phyloP scores from a whole-genome alignment of 2,888 invertebrate genomes.

The Drosophila parthenogenetica region DNA sequence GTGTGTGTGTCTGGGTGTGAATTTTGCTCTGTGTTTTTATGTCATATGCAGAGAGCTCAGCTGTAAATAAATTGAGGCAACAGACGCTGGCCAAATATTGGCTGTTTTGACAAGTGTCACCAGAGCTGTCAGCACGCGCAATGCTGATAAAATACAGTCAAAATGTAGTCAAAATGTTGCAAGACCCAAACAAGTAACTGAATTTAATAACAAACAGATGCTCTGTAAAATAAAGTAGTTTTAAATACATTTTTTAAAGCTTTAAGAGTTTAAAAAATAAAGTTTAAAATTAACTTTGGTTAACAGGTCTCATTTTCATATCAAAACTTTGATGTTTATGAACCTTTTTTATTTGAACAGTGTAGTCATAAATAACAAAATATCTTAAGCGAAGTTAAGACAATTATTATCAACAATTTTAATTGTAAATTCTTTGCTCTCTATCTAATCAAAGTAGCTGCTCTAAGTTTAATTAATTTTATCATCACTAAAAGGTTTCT shows the following conservation, averaged over 20 bases:
- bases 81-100: constrained; percentile 44
- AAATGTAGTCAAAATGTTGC: constrained; percentile 22
- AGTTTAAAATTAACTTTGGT: no score
- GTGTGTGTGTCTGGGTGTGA: constrained; percentile 3
- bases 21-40: constrained; percentile 12
- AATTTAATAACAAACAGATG: constrained; percentile 22
- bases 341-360: no score
- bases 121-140: constrained; percentile 68
- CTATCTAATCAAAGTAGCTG: constrained; percentile 35
- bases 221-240: constrained; percentile 14
- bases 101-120: constrained; percentile 76
- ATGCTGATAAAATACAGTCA: constrained; percentile 50
- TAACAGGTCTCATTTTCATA: no score
- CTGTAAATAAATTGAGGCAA: constrained; percentile 57
- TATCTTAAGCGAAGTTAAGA: not conserved
- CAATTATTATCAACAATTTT: constrained; percentile 11
- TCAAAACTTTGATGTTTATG: no score
- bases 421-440: constrained; percentile 17
- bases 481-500: constrained; percentile 8
- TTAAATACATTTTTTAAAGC: not conserved
- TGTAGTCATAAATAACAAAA: not conserved
- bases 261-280: not conserved
- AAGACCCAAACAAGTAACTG: constrained; percentile 4
- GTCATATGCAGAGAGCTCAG: constrained; percentile 37
- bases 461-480: constrained; percentile 4